Base-by-base conservation (phyloP, 2,797 vertebrate species). In the Mus minutoides region DNA sequence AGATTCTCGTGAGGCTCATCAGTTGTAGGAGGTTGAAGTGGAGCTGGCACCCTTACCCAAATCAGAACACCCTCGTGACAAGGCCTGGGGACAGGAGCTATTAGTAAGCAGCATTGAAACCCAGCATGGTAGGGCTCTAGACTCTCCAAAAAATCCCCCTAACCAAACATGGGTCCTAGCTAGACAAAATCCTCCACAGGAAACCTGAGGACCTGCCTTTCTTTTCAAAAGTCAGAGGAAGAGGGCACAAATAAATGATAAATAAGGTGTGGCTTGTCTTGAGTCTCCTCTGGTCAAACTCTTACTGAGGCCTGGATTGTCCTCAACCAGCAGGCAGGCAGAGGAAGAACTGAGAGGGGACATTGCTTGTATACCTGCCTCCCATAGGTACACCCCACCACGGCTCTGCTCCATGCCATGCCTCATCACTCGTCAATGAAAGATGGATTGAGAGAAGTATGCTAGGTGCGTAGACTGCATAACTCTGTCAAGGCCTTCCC, bases 121-220 rank as follows among this genome's bases (percentile, higher is more conserved):
- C 43, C 69, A 77, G 92, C 31, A 67, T 49, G 58, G 84, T n/a
- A 7, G 67, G 62, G 46, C 62, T 94, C 80, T 29, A 67, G 87
- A 90, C 79, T 97, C 69, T 88, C 89, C 95, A 93, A 75, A 93
- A 75, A 62, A 92, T 54, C 34, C 88, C 92, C 94, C 88, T 56
- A 77, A 96, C 31, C 69, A 95, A 97, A 80, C 82, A 79, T 93
- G 96, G 64, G 91, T 64, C 64, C 54, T 34, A 62, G 85, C 67
- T 78, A 94, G 58, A 93, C 79, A 94, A 96, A 86, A 83, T 85
- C 62, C 92, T 69, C 46, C 80, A 92, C 46, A 40, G 24, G 78
- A 94, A 60, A 92, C 75, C 21, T 90, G 11, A 90, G 49, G 31
- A 82, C 90, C 95, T 92, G 4, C 77, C 83, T 83, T 88, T 95